phyloP scores from a whole-genome alignment of 2,113 vertebrate species.

The Echinops telfairi region DNA sequence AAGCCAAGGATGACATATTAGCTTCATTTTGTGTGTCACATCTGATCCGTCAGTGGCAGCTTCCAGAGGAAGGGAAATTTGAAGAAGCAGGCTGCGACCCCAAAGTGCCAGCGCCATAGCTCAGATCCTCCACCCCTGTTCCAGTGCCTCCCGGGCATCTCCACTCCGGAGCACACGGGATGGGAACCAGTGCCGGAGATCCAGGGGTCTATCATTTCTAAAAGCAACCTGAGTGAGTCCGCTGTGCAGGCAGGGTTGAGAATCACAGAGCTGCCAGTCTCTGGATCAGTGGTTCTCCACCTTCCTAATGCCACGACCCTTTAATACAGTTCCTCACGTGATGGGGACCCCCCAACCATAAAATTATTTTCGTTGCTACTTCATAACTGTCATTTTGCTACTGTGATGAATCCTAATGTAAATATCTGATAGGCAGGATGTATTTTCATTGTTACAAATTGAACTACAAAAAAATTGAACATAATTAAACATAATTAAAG shows the following conservation, averaged over 20 bases:
- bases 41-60: not conserved
- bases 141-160: not conserved
- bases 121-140: not conserved
- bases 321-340: too few relatives aligned
- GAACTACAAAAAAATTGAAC: too few relatives aligned
- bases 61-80: not conserved
- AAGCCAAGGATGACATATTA: constrained; percentile 1
- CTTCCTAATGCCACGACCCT: too few relatives aligned
- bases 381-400: too few relatives aligned
- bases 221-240: not conserved
- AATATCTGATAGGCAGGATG: too few relatives aligned
- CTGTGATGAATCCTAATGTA: too few relatives aligned
- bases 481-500: too few relatives aligned
- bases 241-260: not conserved
- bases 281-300: too few relatives aligned
- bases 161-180: not conserved
- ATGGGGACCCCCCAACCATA: too few relatives aligned
- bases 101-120: not conserved
- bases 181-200: not conserved
- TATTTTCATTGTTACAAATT: too few relatives aligned
- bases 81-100: accelerated
- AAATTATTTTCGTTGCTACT: too few relatives aligned
- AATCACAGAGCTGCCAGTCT: not conserved
- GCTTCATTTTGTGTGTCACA: constrained; percentile 29
- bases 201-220: not conserved